A percentile compares a stretch with the other conserved stretches of the same genome.
Conservation (phyloP, 2,797 vertebrate genomes). For the Hirundo rustica region DNA sequence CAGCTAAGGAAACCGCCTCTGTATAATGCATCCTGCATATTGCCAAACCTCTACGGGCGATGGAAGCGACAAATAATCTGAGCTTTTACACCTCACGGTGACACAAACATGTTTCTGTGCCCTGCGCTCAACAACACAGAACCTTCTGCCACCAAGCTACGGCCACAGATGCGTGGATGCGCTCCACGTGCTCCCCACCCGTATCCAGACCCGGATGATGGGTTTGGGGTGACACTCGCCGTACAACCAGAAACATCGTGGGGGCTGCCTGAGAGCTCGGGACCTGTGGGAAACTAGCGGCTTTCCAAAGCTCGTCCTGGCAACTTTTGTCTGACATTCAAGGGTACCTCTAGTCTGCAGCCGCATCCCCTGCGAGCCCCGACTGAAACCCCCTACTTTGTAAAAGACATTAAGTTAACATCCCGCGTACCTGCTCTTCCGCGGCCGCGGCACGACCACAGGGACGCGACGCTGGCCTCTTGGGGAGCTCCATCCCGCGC, state of each 20-base stretch:
- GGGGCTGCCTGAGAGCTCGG: neutral
- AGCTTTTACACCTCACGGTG: constrained; percentile 21
- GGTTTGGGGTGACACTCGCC: neutral
- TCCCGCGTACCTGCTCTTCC: neutral
- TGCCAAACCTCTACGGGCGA: neutral
- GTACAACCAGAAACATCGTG: neutral
- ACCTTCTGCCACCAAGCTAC: neutral
- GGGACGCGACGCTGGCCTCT: neutral
- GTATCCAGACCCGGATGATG: neutral
- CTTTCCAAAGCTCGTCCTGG: neutral
- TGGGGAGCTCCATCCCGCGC: constrained; percentile 27
- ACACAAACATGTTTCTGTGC: neutral
- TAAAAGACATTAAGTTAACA: neutral
- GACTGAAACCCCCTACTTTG: constrained; percentile 12
- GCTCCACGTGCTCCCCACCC: neutral
- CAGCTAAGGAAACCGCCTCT: constrained; percentile 11
- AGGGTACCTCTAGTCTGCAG: constrained; percentile 12
- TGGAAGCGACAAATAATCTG: constrained; percentile 35
- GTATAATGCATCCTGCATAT: neutral
- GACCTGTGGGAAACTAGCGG: neutral
- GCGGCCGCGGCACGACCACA: neutral
- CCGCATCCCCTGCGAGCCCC: neutral
- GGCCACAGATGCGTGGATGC: neutral
- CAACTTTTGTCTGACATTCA: constrained; percentile 18
- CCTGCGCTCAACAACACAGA: neutral